Percentiles rank a stretch among this genome's conserved stretches.
Conservation (phyloP, 1,140 invertebrate species). For the Drosophila pallidifrons region DNA sequence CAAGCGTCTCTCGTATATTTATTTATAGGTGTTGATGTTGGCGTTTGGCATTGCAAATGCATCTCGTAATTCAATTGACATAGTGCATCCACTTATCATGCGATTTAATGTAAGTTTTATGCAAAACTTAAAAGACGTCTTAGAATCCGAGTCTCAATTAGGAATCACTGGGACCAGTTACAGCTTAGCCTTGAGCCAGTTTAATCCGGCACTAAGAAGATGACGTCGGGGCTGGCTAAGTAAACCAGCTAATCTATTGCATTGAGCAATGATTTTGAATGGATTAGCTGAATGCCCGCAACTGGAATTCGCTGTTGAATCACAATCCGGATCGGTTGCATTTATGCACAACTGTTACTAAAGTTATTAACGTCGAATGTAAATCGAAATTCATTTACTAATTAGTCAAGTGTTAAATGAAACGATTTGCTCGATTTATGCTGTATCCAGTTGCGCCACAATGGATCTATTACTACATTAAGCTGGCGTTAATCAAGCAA, state of each 20-base stretch:
- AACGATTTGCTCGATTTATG: constrained; percentile 52
- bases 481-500: constrained; percentile 5
- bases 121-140: constrained; percentile 49
- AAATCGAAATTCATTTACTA: constrained; percentile 67
- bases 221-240: constrained; percentile 43
- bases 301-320: constrained; percentile 23
- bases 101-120: constrained; percentile 55
- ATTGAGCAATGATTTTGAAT: constrained; percentile 44
- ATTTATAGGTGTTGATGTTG: constrained; percentile 14
- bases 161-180: constrained; percentile 57
- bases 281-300: constrained; percentile 28
- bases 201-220: constrained; percentile 55
- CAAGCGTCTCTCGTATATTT: constrained; percentile 39
- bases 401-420: constrained; percentile 42
- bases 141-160: constrained; percentile 49
- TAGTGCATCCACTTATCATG: constrained; percentile 25
- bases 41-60: constrained; percentile 45
- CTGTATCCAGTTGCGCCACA: constrained; percentile 22
- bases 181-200: constrained; percentile 63
- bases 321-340: constrained; percentile 24
- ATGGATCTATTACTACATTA: constrained; percentile 10
- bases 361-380: constrained; percentile 64
- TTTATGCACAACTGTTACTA: constrained; percentile 61
- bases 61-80: constrained; percentile 48
- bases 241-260: constrained; percentile 34